Conservation (phyloP, 2,113 vertebrate species). For the Anarrhichthys ocellatus region DNA sequence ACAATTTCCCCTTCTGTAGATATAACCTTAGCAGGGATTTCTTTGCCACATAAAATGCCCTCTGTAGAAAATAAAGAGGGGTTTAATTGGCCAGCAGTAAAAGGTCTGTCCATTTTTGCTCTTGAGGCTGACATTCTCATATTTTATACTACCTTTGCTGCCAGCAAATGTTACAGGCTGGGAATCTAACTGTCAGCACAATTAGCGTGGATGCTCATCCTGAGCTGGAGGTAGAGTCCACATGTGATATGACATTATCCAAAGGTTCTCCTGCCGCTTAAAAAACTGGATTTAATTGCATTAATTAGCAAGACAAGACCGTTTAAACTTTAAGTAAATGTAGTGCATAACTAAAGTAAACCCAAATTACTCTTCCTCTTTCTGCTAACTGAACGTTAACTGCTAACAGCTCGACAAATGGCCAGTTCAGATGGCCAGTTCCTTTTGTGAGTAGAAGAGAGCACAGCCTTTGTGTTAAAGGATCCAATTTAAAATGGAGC, state of each 20-base stretch:
- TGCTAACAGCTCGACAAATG: constrained; percentile 61
- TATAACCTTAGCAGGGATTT: constrained; percentile 50
- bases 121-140: constrained; percentile 67
- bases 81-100: constrained; percentile 67
- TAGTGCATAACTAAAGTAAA: constrained; percentile 30
- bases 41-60: constrained; percentile 42
- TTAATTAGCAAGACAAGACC: constrained; percentile 5
- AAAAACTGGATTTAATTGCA: neutral
- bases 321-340: constrained; percentile 25
- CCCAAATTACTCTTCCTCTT: constrained; percentile 42
- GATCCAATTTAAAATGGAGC: constrained; percentile 51
- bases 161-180: constrained; percentile 55
- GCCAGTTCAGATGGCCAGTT: constrained; percentile 64
- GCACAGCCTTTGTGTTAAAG: constrained; percentile 51
- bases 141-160: constrained; percentile 55
- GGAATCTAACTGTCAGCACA: constrained; percentile 61
- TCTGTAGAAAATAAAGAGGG: constrained; percentile 54
- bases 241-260: neutral
- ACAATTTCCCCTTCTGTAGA: constrained; percentile 37
- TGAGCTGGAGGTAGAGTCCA: constrained; percentile 21
- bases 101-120: constrained; percentile 54
- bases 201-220: neutral
- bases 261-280: neutral
- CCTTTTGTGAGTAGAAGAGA: constrained; percentile 58
- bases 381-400: constrained; percentile 63